Base-by-base conservation (phyloP, 2,797 vertebrate genomes). In the Centropyge bicolor region DNA sequence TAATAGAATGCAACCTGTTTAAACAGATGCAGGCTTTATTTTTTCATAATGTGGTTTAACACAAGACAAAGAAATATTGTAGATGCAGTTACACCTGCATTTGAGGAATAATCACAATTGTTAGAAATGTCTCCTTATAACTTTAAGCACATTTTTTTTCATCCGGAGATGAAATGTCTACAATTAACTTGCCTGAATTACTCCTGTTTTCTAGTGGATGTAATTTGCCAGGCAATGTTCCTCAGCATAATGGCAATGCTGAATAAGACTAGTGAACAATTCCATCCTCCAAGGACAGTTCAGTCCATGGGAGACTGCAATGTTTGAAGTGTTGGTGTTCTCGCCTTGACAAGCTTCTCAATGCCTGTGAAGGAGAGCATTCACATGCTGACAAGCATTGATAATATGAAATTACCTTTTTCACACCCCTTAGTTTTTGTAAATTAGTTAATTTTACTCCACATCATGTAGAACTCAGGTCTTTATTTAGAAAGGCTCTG, bases 301-400 rank as follows among this genome's bases (percentile, higher is more conserved):
- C 70, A 31, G 27, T 84, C 74, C 62, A 66, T 31, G 69, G 51
- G 71, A 62, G 52, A 59, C 68, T 64, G 60, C 6, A 62, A 31
- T 64, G 67, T 65, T 81, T 83, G 51, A 70, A 70, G 62, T 81
- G 60, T 74, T 55, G 24, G 35, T 56, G 68, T 76, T 78, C 51
- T 78, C 40, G 11, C 60, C 63, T 78, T 77, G 75, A 81, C 66
- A 83, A 62, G 67, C 60, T 78, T 78, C 73, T 81, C 67, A 71
- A 6, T 66, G 60, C 46, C 65, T 46, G 63, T 74, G 40, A 67
- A 20, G 51, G 35, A 55, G 43, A 36, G 45, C n/a, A 35, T 67
- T 80, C 56, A 75, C 48, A 81, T 67, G n/a, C n/a, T 62, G 61
- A 71, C 45, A 63, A 35, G 17, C 54, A 61, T 49, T 56, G 27